Conservation (phyloP, 2,797 vertebrate genomes). For the Lophius americanus region DNA sequence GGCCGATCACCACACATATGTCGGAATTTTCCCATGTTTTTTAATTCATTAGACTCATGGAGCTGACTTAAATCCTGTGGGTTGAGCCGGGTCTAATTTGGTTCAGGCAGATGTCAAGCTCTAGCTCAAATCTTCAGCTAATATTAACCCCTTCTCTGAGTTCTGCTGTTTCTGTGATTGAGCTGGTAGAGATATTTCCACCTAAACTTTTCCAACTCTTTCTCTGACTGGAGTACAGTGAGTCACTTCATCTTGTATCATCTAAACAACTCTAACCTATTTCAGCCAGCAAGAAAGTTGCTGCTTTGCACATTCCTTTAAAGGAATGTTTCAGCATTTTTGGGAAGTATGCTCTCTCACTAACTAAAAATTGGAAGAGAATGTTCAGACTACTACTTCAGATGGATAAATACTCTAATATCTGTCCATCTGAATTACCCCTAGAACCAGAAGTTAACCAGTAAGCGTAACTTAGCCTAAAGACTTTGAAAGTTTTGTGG, state of each 20-base stretch:
- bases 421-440: too few relatives aligned
- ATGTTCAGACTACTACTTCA: background rate
- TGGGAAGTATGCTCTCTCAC: too few relatives aligned
- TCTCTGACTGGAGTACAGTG: conserved; percentile 10
- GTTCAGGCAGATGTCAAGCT: conserved; percentile 73
- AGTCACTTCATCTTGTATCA: conserved; percentile 65
- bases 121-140: conserved; percentile 33
- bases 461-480: background rate
- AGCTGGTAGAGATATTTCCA: conserved; percentile 22
- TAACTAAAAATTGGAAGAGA: background rate
- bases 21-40: too few relatives aligned
- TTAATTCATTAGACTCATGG: background rate
- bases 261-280: background rate
- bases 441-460: too few relatives aligned
- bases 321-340: background rate
- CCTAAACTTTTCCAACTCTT: conserved; percentile 17
- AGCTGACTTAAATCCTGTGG: conserved; percentile 11
- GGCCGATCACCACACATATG: too few relatives aligned
- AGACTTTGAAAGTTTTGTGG: background rate
- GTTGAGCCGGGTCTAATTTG: conserved; percentile 37
- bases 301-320: background rate
- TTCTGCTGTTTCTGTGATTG: conserved; percentile 36
- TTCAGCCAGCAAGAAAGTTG: background rate
- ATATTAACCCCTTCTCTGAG: conserved; percentile 20
- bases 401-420: too few relatives aligned